Evolutionary conservation across 2,888 invertebrate species (phyloP), one percentile per base, ranked within the genome.

Genomic region (Dinocampus coccinellae): DNA sequence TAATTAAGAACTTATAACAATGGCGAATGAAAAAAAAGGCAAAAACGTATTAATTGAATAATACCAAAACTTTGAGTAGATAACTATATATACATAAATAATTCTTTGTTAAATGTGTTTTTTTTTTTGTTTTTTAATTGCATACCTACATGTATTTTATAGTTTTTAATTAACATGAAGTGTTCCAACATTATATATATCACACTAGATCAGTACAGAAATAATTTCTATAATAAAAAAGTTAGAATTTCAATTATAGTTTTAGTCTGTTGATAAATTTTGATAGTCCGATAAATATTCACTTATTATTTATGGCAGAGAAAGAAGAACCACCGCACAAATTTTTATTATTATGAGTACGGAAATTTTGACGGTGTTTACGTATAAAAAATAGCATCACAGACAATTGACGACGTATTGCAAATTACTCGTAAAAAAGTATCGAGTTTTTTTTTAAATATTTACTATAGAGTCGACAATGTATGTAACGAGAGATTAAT

Each of bases 341-440:
- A 24, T 24, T n/a, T 39, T 13, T 42, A 16, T 64, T 47, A 26
- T 29, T 7, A 29, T 29, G 29, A 29, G 29, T 61, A 13, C 16
- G 34, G 13, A 34, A 16, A 36, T 60, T 61, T 69, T 22, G 20
- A 10, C 60, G 29, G 60, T 61, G 69, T 24, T 53, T 53, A 61
- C 61, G 61, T 61, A 69, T 61, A 69, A 68, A 61, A 69, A 69
- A 69, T 69, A 69, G 69, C 69, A 69, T 61, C 69, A 62, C 61
- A 52, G 61, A 69, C 69, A 61, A 33, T 53, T n/a, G 42, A 61
- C 61, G 60, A 36, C 52, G n/a, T 24, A 53, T 60, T 61, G 24
- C 16, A 26, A 24, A 42, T 57, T 29, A 57, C 26, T 67, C 57
- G n/a, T 16, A 16, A 4, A 26, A 57, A 57, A 57, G 2, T 57